phyloP scores from a whole-genome alignment of 2,888 invertebrate genomes.

The Drosophila birchii region DNA sequence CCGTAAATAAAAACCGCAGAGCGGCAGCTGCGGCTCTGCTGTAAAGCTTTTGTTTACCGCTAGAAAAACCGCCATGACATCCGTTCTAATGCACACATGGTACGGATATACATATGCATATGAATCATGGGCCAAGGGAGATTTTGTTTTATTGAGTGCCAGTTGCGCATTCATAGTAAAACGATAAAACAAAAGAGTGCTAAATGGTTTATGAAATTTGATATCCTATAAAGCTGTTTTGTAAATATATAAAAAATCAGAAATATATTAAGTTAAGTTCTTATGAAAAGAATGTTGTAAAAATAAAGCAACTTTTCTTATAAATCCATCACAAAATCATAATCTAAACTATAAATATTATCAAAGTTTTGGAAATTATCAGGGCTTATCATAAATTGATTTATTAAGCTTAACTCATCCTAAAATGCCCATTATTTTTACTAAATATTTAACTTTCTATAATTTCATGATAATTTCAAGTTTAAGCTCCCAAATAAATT shows the following conservation, averaged over 20 bases:
- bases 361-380: neutral
- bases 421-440: no score
- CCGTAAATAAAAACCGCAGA: constrained; percentile 65
- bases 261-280: neutral
- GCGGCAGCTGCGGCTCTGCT: constrained; percentile 55
- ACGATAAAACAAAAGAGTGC: constrained; percentile 17
- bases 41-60: constrained; percentile 63
- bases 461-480: neutral
- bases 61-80: constrained; percentile 62
- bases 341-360: neutral
- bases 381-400: no score
- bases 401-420: no score
- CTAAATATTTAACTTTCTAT: neutral
- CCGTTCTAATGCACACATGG: constrained; percentile 51
- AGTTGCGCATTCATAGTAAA: constrained; percentile 47
- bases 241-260: neutral
- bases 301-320: neutral
- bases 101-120: constrained; percentile 19
- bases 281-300: neutral
- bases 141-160: constrained; percentile 64
- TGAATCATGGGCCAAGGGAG: constrained; percentile 30
- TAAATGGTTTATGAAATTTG: constrained; percentile 2
- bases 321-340: neutral
- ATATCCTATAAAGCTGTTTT: neutral
- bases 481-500: neutral